phyloP scores from a whole-genome alignment of 1,140 invertebrate genomes.

The Nasonia vitripennis region DNA sequence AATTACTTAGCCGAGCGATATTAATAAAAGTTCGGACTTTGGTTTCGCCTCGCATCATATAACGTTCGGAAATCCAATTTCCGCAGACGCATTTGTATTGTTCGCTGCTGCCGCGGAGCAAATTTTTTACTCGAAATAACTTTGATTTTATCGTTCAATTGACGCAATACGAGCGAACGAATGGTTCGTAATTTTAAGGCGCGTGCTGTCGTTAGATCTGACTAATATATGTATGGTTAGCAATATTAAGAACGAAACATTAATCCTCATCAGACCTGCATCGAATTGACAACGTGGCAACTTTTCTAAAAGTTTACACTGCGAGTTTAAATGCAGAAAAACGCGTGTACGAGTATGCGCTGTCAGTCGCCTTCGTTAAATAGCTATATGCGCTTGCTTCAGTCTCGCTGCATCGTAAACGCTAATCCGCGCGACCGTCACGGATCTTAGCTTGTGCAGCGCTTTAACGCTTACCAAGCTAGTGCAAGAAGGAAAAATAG shows the following conservation, averaged over 20 bases:
- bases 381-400: neutral
- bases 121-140: neutral
- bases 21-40: conserved; percentile 21
- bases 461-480: neutral
- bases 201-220: too few relatives aligned
- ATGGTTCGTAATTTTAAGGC: neutral
- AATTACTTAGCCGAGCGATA: conserved; percentile 10
- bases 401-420: neutral
- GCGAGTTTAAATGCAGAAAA: neutral
- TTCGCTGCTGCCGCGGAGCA: neutral
- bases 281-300: neutral
- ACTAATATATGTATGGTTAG: too few relatives aligned
- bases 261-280: too few relatives aligned
- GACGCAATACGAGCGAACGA: neutral
- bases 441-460: neutral
- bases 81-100: neutral
- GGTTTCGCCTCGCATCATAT: neutral
- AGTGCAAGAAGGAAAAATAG: neutral
- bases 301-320: neutral
- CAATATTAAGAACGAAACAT: too few relatives aligned
- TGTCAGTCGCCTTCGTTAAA: conserved; percentile 10
- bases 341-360: neutral
- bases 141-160: conserved; percentile 17
- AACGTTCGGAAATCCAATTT: conserved; percentile 5
- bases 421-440: conserved; percentile 1